Percentiles rank a stretch among this genome's conserved stretches.
These are phyloP conservation scores for Drosophila ohnishii DNA, from an alignment of 1,140 invertebrate genomes.

Conservation along the genomic window DNA sequence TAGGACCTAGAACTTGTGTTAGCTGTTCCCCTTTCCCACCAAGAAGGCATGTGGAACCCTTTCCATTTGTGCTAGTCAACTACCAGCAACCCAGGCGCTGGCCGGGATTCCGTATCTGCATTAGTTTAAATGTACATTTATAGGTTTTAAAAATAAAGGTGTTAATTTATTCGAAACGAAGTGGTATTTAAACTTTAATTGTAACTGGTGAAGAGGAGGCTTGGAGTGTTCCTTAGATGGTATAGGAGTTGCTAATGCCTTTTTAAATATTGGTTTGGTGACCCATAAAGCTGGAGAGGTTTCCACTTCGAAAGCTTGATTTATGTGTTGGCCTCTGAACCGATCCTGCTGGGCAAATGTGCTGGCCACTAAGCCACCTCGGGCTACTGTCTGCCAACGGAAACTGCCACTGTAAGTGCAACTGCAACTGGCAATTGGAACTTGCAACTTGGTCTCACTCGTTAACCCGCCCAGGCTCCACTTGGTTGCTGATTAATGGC, in stretches of 20 bases:
- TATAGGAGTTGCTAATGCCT: slow-evolving; percentile 10
- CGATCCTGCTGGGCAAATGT: slow-evolving; percentile 16
- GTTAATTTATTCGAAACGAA: slow-evolving; percentile 63
- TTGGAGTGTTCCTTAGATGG: not conserved
- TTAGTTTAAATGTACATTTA: slow-evolving; percentile 22
- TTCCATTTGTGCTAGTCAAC: slow-evolving; percentile 70
- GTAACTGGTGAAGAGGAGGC: slow-evolving; percentile 21
- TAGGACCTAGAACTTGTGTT: slow-evolving; percentile 22
- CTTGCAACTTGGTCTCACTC: slow-evolving; percentile 47
- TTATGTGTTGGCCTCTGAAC: slow-evolving; percentile 53
- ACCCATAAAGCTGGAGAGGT: slow-evolving; percentile 18
- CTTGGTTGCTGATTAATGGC: slow-evolving; percentile 59
- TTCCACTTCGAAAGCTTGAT: slow-evolving; percentile 38
- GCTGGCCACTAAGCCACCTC: slow-evolving; percentile 1
- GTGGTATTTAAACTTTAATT: slow-evolving; percentile 57
- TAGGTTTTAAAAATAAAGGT: slow-evolving; percentile 10
- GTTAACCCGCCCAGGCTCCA: slow-evolving; percentile 57
- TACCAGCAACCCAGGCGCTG: slow-evolving; percentile 1
- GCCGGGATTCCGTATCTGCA: slow-evolving; percentile 26
- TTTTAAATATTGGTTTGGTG: slow-evolving; percentile 23
- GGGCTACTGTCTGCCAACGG: slow-evolving; percentile 33
- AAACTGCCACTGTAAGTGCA: slow-evolving; percentile 20
- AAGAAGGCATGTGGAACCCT: slow-evolving; percentile 59
- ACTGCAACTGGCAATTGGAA: slow-evolving; percentile 28
- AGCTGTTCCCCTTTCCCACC: slow-evolving; percentile 51